Percentiles rank a stretch among this genome's conserved stretches.
These are phyloP conservation scores for Falco rusticolus DNA, from an alignment of 2,797 vertebrate species.

Conservation along the genomic window DNA sequence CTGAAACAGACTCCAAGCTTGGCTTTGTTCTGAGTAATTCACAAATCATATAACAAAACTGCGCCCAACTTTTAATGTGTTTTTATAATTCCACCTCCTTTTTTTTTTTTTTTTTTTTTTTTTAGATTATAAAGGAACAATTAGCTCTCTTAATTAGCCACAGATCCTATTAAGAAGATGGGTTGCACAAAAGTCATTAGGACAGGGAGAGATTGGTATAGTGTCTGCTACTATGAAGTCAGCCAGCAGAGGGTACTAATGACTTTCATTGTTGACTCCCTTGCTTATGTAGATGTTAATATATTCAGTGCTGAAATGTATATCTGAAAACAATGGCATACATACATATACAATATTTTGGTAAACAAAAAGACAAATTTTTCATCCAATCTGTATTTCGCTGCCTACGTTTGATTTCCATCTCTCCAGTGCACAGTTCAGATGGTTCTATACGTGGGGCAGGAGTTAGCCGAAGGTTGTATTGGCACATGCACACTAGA, in stretches of 20 bases:
- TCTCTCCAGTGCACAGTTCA: neutral
- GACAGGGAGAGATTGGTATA: neutral
- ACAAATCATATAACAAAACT: neutral
- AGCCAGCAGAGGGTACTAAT: conserved; percentile 73
- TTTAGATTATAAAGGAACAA: neutral
- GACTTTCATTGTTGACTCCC: conserved; percentile 24
- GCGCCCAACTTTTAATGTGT: neutral
- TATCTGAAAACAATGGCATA: conserved; percentile 8
- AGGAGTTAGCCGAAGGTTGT: neutral
- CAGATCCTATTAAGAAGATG: neutral
- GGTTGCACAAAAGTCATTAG: neutral
- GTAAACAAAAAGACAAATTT: neutral
- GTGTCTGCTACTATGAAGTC: neutral
- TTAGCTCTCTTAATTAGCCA: neutral
- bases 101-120: too few species aligned
- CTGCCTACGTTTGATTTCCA: neutral
- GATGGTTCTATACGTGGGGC: neutral
- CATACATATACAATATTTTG: neutral
- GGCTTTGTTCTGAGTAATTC: neutral
- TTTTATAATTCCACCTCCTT: neutral
- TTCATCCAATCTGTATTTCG: neutral
- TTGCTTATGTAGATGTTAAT: conserved; percentile 27
- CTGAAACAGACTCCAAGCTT: neutral
- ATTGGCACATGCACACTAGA: rapidly evolving
- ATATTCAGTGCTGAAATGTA: neutral